Evolutionary conservation across 2,797 vertebrate genomes (phyloP).

Genomic region (Sebastes glaucus): DNA sequence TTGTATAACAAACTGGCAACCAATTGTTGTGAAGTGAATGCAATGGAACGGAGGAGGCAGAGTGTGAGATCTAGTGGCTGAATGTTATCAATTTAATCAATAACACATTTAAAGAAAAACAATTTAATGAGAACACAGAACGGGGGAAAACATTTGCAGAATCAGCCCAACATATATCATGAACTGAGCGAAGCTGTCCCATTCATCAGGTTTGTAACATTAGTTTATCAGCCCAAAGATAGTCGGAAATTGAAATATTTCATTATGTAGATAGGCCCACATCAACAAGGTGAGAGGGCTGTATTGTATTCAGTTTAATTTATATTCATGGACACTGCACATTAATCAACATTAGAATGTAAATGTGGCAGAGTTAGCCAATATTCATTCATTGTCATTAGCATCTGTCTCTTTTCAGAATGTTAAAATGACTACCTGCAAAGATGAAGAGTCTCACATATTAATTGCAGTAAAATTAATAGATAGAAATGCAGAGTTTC

Average conservation of each 20-base stretch:
- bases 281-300: conserved; percentile 8
- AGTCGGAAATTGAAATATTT: conserved; percentile 10
- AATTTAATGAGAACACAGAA: background rate
- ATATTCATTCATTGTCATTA: conserved; percentile 34
- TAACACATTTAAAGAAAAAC: background rate
- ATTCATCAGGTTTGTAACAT: conserved; percentile 25
- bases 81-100: too few species aligned
- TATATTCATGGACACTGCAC: conserved; percentile 26
- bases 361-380: conserved; percentile 24
- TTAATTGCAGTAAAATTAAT: conserved; percentile 20
- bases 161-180: background rate
- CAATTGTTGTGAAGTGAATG: too few species aligned
- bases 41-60: too few species aligned
- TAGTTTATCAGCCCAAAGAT: conserved; percentile 8
- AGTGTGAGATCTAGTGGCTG: too few species aligned
- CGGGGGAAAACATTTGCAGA: background rate
- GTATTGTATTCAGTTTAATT: conserved; percentile 29
- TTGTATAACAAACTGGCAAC: too few species aligned
- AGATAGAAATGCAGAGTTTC: conserved; percentile 17
- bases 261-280: background rate
- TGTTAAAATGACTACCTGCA: conserved; percentile 12
- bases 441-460: conserved; percentile 15
- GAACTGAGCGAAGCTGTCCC: background rate
- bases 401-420: conserved; percentile 7
- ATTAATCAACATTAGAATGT: conserved; percentile 38